A percentile compares a stretch with the other conserved stretches of the same genome.
phyloP scores from a whole-genome alignment of 2,888 invertebrate species.

The Habrosyne pyritoides region DNA sequence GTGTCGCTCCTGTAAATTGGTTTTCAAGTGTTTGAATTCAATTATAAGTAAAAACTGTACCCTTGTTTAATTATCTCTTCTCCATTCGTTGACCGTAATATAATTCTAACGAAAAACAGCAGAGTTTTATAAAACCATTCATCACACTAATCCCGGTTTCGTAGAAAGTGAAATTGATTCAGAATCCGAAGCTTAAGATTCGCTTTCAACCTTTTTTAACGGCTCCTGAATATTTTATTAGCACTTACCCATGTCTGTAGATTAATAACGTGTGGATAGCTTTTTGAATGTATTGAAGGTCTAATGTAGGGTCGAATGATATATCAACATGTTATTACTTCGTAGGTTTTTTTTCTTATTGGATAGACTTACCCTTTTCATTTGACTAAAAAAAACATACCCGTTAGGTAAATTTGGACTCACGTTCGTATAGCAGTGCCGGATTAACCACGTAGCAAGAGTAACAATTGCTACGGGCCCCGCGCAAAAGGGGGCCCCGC shows the following conservation, averaged over 20 bases:
- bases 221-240: constrained; percentile 36
- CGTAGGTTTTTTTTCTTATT: too few species aligned
- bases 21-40: constrained; percentile 20
- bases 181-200: constrained; percentile 34
- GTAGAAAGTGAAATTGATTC: constrained; percentile 50
- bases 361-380: background rate
- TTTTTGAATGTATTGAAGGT: constrained; percentile 9
- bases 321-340: background rate
- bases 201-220: constrained; percentile 31
- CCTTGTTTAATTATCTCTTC: constrained; percentile 7
- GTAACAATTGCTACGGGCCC: too few species aligned
- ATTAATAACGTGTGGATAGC: constrained; percentile 7
- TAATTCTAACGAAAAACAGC: background rate
- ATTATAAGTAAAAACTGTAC: constrained; percentile 15
- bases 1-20: constrained; percentile 15
- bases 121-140: constrained; percentile 30
- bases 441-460: too few species aligned
- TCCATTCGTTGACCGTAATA: constrained; percentile 11
- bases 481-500: too few species aligned
- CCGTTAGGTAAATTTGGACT: too few species aligned
- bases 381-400: too few species aligned
- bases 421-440: too few species aligned
- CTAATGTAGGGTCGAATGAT: background rate
- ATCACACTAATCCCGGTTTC: constrained; percentile 46
- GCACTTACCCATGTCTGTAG: constrained; percentile 14